Base-by-base conservation (phyloP, 2,113 vertebrate species). In the Herpailurus yagouaroundi region DNA sequence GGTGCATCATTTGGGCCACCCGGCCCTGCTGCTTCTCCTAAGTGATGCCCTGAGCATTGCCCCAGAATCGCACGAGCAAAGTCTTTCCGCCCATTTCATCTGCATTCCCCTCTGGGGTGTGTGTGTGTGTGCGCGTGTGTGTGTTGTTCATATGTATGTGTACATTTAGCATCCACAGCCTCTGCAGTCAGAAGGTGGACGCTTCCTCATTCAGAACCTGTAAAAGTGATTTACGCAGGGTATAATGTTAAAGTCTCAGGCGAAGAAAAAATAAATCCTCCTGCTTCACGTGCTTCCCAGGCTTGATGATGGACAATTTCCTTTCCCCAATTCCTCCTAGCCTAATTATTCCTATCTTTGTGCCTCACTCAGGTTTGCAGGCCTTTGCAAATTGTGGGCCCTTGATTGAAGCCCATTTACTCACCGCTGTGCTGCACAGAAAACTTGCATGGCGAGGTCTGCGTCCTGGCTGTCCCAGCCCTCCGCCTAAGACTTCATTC, bases 381-480 rank as follows among this genome's bases (percentile, higher is more conserved):
- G 7, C 29, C 23, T 88, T 74, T 74, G 21, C 5, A 82, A 91
- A 69, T 80, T 41, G 33, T 41, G 50, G 10, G 4, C 1, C 25
- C 73, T 82, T 79, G 18, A 48, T 3, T 55, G 21, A 48, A 41
- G 14, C 16, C 41, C 1, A 60, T 48, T 60, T 13, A 21, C 81
- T 38, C 4, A 21, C 33, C 74, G 13, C 1, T 83, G 60, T 74
- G 13, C 14, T 63, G 2, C 48, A 48, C 29, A 88, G 21, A 41
- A 36, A 88, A 55, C 4, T 48, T 25, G 63, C 48, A 29, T 55
- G 27, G 74, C 2, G 16, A 76, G 57, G 5, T 12, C 45, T 82
- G 36, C 5, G 15, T 48, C 11, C 11, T 52, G 23, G 33, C 4
- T 14, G 7, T 12, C 5, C 2, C 25, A 8, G 68, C 0, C 9